phyloP scores from a whole-genome alignment of 1,140 invertebrate species.

The Akabosia matsudoensis region DNA sequence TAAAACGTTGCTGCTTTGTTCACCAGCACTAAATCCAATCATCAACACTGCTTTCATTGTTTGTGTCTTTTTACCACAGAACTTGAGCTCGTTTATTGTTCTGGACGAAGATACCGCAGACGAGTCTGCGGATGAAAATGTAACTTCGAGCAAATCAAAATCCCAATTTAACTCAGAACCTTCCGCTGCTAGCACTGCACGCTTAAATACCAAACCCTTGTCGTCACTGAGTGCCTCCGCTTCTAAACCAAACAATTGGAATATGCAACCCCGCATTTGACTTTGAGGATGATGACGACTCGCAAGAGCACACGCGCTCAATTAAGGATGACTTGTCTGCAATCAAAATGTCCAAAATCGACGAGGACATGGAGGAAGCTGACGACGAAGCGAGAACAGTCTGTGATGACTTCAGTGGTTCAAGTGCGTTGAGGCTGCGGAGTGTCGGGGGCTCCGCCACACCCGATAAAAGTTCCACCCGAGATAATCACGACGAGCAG shows the following conservation, averaged over 20 bases:
- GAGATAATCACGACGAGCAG: neutral
- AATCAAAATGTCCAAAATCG: constrained; percentile 19
- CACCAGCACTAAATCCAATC: neutral
- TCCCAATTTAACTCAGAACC: constrained; percentile 32
- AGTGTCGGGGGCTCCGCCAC: neutral
- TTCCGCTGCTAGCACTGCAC: constrained; percentile 27
- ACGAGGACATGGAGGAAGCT: neutral
- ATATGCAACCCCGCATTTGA: constrained; percentile 45
- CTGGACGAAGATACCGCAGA: constrained; percentile 36
- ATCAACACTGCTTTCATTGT: neutral
- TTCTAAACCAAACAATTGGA: constrained; percentile 29
- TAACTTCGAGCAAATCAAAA: constrained; percentile 31
- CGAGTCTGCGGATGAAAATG: constrained; percentile 29
- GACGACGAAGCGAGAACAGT: neutral
- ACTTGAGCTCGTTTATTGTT: constrained; percentile 44
- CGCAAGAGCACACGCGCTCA: neutral
- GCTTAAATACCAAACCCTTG: constrained; percentile 26
- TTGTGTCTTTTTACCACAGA: constrained; percentile 30
- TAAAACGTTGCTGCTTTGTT: neutral
- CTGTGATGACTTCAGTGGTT: neutral
- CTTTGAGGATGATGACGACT: constrained; percentile 43
- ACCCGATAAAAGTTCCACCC: neutral
- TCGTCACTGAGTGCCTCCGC: constrained; percentile 2
- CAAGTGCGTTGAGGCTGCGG: neutral
- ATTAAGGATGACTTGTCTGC: neutral